Base-by-base conservation (phyloP, 1,140 invertebrate species). In the Teleogryllus occipitalis region DNA sequence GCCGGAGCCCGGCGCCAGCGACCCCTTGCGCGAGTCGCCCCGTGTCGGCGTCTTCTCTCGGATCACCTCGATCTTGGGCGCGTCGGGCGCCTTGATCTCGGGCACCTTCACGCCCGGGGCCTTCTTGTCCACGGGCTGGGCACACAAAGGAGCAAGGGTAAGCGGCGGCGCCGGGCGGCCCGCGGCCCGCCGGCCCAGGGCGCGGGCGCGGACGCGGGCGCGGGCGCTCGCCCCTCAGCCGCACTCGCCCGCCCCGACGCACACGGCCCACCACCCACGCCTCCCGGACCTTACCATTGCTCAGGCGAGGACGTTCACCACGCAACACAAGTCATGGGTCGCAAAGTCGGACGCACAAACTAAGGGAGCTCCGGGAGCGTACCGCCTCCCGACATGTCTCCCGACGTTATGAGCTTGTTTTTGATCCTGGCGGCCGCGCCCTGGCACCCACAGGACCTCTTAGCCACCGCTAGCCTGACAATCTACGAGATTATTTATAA, bases 51-150 rank as follows among this genome's bases (percentile, higher is more conserved):
- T 91, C 83, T 91, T 91, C 83, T 96, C 94, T 78, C 91, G 90
- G 82, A 91, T 92, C 22, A 96, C 93, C 85, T 95, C 95, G 84
- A 96, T 95, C 85, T 94, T 95, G 14, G 94, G 94, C 81, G 93
- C 89, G 65, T 93, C 92, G 7, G 90, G 90, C 80, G 91, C 91
- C 83, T 94, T 94, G 83, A 95, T 94, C 87, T 93, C 92, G 47
- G 79, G 79, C 18, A 80, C 79, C 72, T 80, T 80, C 8, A 80
- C 47, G 73, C 79, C 79, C 8, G 79, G 79, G 8, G 72, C 21
- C 47, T 80, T 80, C 79, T 80, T 80, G 22, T 80, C 79, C 14
- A 27, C 76, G 10, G 47, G 75, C 48, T 54, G 2, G 18, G 8
- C 14, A 75, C 8, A 21, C 18, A 46, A 77, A 77, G n/a, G 15